Percentiles rank a stretch among this genome's conserved stretches.
Conservation (phyloP, 2,113 vertebrate species). For the Pelvicachromis taeniatus region DNA sequence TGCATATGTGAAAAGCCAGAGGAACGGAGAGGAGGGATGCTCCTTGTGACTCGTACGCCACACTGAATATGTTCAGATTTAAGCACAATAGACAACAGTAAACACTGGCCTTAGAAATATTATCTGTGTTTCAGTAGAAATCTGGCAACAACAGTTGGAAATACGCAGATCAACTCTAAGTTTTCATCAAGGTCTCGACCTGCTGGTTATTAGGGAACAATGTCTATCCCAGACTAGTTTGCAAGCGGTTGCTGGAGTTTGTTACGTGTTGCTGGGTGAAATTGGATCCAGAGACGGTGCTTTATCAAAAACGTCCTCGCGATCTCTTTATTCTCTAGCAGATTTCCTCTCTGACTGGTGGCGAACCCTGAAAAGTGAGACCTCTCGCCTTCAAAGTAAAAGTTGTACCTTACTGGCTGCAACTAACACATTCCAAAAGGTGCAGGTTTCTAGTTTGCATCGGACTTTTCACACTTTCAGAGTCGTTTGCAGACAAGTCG, state of each 20-base stretch:
- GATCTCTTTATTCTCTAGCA: background rate
- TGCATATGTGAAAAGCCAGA: background rate
- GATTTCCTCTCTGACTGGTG: background rate
- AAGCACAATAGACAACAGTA: background rate
- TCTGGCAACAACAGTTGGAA: background rate
- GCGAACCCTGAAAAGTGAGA: background rate
- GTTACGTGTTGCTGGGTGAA: background rate
- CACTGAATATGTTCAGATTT: background rate
- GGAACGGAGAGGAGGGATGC: background rate
- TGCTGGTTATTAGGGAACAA: background rate
- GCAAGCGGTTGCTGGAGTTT: background rate
- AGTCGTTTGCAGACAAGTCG: accelerated
- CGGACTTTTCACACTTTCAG: background rate
- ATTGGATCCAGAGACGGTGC: background rate
- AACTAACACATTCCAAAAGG: background rate
- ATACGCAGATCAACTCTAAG: background rate
- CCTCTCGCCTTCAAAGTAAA: background rate
- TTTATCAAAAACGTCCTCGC: background rate
- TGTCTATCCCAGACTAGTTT: background rate
- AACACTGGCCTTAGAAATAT: background rate
- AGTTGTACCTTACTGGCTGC: background rate
- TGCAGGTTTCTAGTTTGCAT: background rate
- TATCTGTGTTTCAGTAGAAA: background rate
- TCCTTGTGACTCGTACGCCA: background rate
- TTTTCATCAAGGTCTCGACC: background rate